Conservation (phyloP, 2,797 vertebrate genomes). For the Peromyscus nudipes region DNA sequence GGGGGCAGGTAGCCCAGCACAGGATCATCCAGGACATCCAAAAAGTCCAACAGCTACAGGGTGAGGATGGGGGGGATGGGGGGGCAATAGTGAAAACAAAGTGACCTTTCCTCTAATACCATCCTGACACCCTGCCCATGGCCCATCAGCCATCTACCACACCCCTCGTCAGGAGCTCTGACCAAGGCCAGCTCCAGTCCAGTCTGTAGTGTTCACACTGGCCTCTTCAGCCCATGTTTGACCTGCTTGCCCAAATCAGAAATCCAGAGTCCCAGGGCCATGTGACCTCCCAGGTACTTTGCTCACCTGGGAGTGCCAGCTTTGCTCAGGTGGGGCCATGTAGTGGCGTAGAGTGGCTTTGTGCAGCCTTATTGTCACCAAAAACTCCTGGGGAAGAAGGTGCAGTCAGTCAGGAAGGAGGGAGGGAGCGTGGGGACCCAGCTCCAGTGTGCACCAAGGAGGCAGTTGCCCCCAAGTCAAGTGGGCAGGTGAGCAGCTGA, state of each 20-base stretch:
- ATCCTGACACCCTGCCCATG: no score
- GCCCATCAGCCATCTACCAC: not conserved
- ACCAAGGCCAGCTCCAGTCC: not conserved
- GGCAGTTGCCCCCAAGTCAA: not conserved
- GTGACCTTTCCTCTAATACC: not conserved
- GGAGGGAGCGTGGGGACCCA: no score
- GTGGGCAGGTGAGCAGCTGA: accelerated
- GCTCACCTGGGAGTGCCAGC: constrained; percentile 95
- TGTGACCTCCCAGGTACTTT: not conserved
- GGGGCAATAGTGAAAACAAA: not conserved
- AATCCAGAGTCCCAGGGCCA: not conserved
- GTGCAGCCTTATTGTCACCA: constrained; percentile 94
- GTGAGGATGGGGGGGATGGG: not conserved
- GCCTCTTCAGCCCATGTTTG: not conserved
- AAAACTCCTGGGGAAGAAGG: constrained; percentile 91
- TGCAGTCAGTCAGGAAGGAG: not conserved
- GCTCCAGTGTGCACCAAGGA: accelerated
- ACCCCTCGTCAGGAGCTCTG: not conserved
- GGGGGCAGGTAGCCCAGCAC: constrained; percentile 95
- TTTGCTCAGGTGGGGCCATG: constrained; percentile 92
- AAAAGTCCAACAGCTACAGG: constrained; percentile 93
- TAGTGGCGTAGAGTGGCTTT: constrained; percentile 94
- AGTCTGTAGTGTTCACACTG: not conserved
- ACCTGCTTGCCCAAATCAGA: not conserved
- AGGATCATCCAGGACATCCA: constrained; percentile 95